These are phyloP conservation scores for Ischnus inquisitorius DNA, from an alignment of 2,888 invertebrate species.

Conservation along the genomic window DNA sequence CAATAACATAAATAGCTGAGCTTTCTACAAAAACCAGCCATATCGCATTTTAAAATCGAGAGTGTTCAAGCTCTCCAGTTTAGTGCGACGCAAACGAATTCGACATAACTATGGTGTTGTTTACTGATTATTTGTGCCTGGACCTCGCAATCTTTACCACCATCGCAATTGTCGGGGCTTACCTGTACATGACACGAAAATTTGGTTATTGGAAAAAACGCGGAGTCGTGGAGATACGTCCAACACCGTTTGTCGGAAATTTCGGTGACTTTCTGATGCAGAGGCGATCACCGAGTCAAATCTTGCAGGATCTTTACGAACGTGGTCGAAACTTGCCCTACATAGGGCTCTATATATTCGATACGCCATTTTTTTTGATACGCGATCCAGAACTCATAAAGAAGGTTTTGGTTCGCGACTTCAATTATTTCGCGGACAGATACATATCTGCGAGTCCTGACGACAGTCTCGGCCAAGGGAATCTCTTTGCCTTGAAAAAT, in stretches of 20 bases:
- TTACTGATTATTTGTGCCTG: constrained; percentile 75
- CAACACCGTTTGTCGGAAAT: constrained; percentile 85
- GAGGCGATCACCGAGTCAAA: constrained; percentile 79
- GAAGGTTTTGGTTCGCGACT: constrained; percentile 82
- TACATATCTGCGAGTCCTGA: constrained; percentile 77
- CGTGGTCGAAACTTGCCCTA: constrained; percentile 78
- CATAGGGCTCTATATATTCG: constrained; percentile 83
- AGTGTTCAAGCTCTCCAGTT: too few relatives aligned
- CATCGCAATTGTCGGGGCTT: constrained; percentile 63
- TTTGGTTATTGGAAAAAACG: constrained; percentile 83
- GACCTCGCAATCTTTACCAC: constrained; percentile 73
- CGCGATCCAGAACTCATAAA: constrained; percentile 86
- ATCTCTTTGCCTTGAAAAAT: constrained; percentile 85
- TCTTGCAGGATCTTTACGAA: constrained; percentile 83
- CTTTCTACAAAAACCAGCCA: too few relatives aligned
- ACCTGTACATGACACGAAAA: constrained; percentile 78
- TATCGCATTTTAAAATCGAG: too few relatives aligned
- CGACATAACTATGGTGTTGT: constrained; percentile 71
- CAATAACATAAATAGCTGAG: too few relatives aligned
- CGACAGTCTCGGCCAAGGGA: constrained; percentile 84
- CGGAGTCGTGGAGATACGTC: constrained; percentile 82
- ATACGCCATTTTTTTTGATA: constrained; percentile 85
- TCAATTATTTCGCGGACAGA: constrained; percentile 79
- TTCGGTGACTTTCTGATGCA: constrained; percentile 80
- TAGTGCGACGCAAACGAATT: not conserved